phyloP scores from a whole-genome alignment of 2,888 invertebrate species.

The Caenorhabditis sp. region DNA sequence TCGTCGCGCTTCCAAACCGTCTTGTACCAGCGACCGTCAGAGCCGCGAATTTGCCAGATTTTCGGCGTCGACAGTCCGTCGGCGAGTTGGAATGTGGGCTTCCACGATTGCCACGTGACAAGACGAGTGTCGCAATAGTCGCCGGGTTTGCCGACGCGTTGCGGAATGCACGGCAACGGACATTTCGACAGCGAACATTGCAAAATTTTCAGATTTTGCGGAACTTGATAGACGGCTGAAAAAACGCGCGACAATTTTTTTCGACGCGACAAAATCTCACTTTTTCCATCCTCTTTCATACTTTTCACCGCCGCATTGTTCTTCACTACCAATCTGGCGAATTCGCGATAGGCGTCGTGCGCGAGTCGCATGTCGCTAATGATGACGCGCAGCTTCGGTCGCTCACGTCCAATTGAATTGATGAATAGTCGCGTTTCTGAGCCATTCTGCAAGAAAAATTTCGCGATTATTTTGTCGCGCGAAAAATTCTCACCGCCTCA shows the following conservation, averaged over 20 bases:
- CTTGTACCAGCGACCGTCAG: conserved; percentile 47
- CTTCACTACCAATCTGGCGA: conserved; percentile 10
- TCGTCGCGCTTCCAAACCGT: conserved; percentile 79
- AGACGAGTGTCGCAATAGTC: conserved; percentile 28
- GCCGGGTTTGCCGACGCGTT: conserved; percentile 36
- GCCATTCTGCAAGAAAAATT: conserved; percentile 9
- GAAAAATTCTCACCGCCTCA: background rate
- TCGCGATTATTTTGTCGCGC: background rate
- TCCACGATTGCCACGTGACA: conserved; percentile 41
- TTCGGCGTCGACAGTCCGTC: conserved; percentile 59
- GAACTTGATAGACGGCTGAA: background rate
- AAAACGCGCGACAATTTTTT: background rate
- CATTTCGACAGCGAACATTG: conserved; percentile 20
- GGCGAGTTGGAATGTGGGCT: conserved; percentile 39
- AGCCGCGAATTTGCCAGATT: conserved; percentile 47
- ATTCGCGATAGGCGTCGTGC: conserved; percentile 26
- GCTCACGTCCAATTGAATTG: background rate
- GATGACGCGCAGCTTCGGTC: conserved; percentile 13
- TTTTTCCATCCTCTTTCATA: conserved; percentile 12
- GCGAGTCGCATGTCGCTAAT: conserved; percentile 15
- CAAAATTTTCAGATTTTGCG: conserved; percentile 20
- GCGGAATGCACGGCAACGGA: conserved; percentile 48
- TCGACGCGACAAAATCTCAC: conserved; percentile 3
- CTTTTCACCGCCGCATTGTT: background rate
- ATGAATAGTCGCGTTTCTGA: conserved; percentile 11